Percentiles rank a stretch among this genome's conserved stretches.
Evolutionary conservation across 2,797 vertebrate species (phyloP).

Genomic region (Naso thynnoides): DNA sequence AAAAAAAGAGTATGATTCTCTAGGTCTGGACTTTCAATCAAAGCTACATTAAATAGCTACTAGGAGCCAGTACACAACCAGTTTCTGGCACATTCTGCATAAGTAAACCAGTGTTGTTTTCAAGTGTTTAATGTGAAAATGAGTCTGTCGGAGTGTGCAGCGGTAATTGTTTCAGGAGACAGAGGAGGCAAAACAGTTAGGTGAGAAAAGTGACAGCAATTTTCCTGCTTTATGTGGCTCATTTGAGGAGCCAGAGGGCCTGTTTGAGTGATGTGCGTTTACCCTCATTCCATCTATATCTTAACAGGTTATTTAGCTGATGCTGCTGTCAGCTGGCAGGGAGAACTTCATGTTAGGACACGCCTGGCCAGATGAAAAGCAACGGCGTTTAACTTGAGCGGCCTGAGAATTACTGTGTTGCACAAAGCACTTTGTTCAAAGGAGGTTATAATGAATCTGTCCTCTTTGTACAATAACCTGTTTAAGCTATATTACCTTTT

Average conservation of each 20-base stretch:
- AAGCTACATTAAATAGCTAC: conserved; percentile 45
- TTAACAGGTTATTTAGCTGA: conserved; percentile 51
- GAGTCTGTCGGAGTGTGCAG: conserved; percentile 50
- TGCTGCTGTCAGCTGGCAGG: conserved; percentile 44
- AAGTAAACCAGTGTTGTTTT: conserved; percentile 47
- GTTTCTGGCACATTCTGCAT: conserved; percentile 22
- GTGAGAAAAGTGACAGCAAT: conserved; percentile 65
- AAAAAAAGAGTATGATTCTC: conserved; percentile 43
- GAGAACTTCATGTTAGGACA: conserved; percentile 46
- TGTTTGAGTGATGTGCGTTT: conserved; percentile 59
- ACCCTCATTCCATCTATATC: conserved; percentile 58
- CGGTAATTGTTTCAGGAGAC: conserved; percentile 68
- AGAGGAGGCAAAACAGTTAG: conserved; percentile 56
- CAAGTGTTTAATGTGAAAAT: conserved; percentile 66
- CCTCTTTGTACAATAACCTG: neutral
- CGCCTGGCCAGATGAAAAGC: conserved; percentile 33
- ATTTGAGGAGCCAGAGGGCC: conserved; percentile 62
- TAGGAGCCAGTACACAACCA: conserved; percentile 35
- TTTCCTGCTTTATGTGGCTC: conserved; percentile 65
- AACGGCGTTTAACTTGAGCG: conserved; percentile 7
- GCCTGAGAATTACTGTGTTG: conserved; percentile 26
- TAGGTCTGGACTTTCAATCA: conserved; percentile 80
- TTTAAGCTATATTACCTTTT: neutral
- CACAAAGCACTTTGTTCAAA: conserved; percentile 40
- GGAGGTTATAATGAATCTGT: conserved; percentile 21